Evolutionary conservation across 2,797 vertebrate species (phyloP), one percentile per base, ranked within the genome.

Genomic region (Anniella stebbinsi): DNA sequence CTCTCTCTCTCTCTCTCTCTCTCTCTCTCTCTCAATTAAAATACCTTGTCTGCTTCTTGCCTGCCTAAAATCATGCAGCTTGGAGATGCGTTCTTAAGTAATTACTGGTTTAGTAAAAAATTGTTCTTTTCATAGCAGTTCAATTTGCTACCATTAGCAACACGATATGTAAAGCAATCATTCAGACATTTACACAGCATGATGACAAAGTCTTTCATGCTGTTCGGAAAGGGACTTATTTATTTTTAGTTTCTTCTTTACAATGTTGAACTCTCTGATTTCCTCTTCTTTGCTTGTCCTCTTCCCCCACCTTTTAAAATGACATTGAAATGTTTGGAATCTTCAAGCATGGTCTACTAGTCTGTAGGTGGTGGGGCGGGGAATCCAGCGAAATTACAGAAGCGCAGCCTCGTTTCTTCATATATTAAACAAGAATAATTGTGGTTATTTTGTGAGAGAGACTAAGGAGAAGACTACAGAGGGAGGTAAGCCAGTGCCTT

Each of bases 141-240:
- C 80, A 91, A 92, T 93, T 95, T 94, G 69, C 93, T 93, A 94
- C 94, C 94, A 95, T 95, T 95, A 95, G 91, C 51, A 94, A 88
- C 93, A 88, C 60, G 80, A 94, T 93, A 94, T 92, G 85, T 94
- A 92, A 90, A 95, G 89, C 82, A 85, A 84, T 70, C 48, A 70
- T 89, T 81, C 88, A 48, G 83, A 94, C 93, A 92, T 94, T 95
- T 93, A 94, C 94, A 92, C 95, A 91, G 72, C 88, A 88, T 83
- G 0, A 0, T 92, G 94, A 95, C 60, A 0, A 70, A 93, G 84
- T 92, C 38, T 86, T 81, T 38, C 66, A 36, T 60, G 41, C 54
- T 81, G 78, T 75, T 75, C 70, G 23, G 84, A 82, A 86, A 73
- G 57, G 54, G 57, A 25, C 38, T 82, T 83, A 18, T 48, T 3